Conservation (phyloP, 1,140 invertebrate genomes). For the Panulirus ornatus region DNA sequence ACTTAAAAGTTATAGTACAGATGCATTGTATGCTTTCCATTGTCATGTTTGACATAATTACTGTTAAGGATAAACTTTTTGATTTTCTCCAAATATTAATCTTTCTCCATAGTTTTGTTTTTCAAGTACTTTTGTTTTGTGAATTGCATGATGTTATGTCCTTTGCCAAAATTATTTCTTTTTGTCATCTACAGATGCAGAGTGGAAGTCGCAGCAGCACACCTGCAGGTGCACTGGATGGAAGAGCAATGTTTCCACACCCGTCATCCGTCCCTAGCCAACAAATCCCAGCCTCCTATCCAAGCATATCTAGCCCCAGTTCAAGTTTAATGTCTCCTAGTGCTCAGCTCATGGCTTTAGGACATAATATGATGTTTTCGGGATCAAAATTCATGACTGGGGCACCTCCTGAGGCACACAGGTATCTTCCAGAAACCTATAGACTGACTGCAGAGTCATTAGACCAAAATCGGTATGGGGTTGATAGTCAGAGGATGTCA, state of each 20-base stretch:
- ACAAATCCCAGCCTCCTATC: slow-evolving; percentile 60
- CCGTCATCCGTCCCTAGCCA: slow-evolving; percentile 64
- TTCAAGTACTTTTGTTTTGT: no score
- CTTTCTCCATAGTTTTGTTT: no score
- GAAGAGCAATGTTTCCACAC: slow-evolving; percentile 71
- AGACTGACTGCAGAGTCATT: slow-evolving; percentile 68
- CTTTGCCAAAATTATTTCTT: no score
- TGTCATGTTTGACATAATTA: no score
- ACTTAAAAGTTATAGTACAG: no score
- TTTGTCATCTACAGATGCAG: slow-evolving; percentile 60
- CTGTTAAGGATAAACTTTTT: no score
- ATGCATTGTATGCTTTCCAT: no score
- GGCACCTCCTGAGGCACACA: slow-evolving; percentile 70
- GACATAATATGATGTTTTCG: slow-evolving; percentile 71
- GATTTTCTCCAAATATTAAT: no score
- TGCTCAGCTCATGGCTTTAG: slow-evolving; percentile 68
- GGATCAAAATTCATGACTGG: slow-evolving; percentile 70
- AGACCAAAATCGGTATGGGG: slow-evolving; percentile 62
- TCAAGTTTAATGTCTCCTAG: slow-evolving; percentile 60
- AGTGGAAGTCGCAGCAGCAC: slow-evolving; percentile 69
- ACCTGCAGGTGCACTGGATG: slow-evolving; percentile 60
- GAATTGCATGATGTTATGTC: no score
- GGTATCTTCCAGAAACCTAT: slow-evolving; percentile 71
- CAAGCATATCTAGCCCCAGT: slow-evolving; percentile 64
- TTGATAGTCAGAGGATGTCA: slow-evolving; percentile 65